phyloP scores from a whole-genome alignment of 2,797 vertebrate genomes.

The Manis crassicaudata region DNA sequence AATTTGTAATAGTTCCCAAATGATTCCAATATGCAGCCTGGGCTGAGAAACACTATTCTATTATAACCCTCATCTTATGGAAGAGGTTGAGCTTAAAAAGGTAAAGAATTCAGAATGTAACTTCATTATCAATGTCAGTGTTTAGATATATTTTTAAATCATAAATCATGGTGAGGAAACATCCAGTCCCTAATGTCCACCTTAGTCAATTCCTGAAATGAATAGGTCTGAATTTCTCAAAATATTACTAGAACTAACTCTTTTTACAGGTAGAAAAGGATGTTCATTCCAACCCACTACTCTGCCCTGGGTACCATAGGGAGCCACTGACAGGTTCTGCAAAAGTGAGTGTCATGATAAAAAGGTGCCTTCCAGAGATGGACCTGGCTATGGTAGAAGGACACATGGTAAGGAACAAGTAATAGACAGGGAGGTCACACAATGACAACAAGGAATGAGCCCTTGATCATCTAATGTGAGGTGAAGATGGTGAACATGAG shows the following conservation, averaged over 20 bases:
- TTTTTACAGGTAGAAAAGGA: background rate
- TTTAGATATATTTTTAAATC: background rate
- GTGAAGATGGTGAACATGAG: background rate
- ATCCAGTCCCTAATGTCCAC: background rate
- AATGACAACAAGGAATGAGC: background rate
- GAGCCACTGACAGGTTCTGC: background rate
- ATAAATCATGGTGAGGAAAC: background rate
- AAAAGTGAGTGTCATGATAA: background rate
- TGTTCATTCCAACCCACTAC: background rate
- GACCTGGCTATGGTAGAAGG: background rate
- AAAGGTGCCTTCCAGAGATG: background rate
- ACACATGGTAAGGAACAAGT: background rate
- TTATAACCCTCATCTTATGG: background rate
- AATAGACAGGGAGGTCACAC: background rate
- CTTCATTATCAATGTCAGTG: background rate
- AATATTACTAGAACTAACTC: background rate
- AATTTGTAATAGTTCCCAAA: background rate
- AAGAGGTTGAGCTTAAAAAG: background rate
- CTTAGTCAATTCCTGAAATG: background rate
- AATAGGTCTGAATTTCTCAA: background rate
- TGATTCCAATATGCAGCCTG: background rate
- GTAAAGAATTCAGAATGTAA: background rate
- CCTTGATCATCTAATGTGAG: background rate
- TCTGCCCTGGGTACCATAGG: background rate
- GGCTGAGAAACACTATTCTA: background rate